Evolutionary conservation across 1,140 invertebrate genomes (phyloP).

Genomic region (Epicauta chinensis): DNA sequence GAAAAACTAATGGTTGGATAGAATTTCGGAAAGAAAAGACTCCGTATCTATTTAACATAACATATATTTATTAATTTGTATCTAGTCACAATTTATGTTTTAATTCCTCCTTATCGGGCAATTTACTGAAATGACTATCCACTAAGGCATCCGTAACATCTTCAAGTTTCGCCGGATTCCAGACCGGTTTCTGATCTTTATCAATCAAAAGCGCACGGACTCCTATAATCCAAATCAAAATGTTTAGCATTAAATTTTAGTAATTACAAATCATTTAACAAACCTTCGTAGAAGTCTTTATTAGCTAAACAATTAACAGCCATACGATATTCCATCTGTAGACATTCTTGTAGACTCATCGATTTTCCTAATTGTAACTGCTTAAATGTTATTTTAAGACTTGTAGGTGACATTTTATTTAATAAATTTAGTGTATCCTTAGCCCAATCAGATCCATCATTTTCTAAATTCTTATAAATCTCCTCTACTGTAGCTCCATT

Average conservation of each 20-base stretch:
- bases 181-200: constrained; percentile 89
- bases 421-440: constrained; percentile 60
- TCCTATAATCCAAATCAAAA: constrained; percentile 46
- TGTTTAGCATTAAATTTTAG: too few species aligned
- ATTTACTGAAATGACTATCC: constrained; percentile 66
- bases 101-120: constrained; percentile 62
- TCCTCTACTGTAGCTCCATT: constrained; percentile 68
- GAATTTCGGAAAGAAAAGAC: too few species aligned
- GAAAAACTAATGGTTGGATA: too few species aligned
- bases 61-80: too few species aligned
- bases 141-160: constrained; percentile 72
- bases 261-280: too few species aligned
- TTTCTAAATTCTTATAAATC: constrained; percentile 69
- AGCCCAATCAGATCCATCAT: constrained; percentile 75
- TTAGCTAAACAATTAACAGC: constrained; percentile 58
- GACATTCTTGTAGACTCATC: constrained; percentile 72
- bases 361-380: constrained; percentile 69
- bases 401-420: constrained; percentile 85
- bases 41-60: too few species aligned
- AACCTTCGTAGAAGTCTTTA: constrained; percentile 92
- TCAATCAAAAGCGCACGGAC: constrained; percentile 90
- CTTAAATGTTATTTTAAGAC: constrained; percentile 81
- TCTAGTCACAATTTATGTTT: constrained; percentile 34
- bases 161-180: constrained; percentile 70
- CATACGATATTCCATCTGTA: constrained; percentile 88